Conservation (phyloP, 2,113 vertebrate species). For the Nanorana parkeri region DNA sequence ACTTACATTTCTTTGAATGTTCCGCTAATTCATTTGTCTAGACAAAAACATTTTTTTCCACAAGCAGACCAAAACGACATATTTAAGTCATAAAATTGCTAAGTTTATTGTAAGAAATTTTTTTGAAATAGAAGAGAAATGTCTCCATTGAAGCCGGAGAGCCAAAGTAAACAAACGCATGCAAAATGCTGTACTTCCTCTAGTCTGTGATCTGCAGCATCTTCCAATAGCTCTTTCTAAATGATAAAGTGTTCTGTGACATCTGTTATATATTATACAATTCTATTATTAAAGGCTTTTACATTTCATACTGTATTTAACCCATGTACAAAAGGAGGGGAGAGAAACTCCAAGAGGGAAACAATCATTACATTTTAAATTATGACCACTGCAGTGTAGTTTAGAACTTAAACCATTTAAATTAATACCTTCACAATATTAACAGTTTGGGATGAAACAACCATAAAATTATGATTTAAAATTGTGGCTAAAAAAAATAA, state of each 20-base stretch:
- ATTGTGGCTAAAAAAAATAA: slow-evolving; percentile 24
- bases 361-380: slow-evolving; percentile 34
- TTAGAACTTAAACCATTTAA: slow-evolving; percentile 17
- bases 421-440: slow-evolving; percentile 36
- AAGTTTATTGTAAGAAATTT: background rate
- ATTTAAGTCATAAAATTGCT: background rate
- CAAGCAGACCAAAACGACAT: background rate
- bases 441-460: slow-evolving; percentile 27
- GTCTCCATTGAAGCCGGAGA: background rate
- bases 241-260: background rate
- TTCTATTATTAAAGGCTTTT: background rate
- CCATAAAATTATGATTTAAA: slow-evolving; percentile 35
- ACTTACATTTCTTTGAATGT: no score
- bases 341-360: slow-evolving; percentile 1
- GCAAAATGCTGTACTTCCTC: no score
- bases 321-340: background rate
- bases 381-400: background rate
- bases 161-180: background rate
- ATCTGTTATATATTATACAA: slow-evolving; percentile 3
- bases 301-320: background rate
- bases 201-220: no score
- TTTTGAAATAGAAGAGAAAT: background rate
- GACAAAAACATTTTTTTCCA: no score
- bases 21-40: no score
- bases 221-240: background rate